Evolutionary conservation across 2,888 invertebrate species (phyloP).

Genomic region (Leptogaster cylindrica): DNA sequence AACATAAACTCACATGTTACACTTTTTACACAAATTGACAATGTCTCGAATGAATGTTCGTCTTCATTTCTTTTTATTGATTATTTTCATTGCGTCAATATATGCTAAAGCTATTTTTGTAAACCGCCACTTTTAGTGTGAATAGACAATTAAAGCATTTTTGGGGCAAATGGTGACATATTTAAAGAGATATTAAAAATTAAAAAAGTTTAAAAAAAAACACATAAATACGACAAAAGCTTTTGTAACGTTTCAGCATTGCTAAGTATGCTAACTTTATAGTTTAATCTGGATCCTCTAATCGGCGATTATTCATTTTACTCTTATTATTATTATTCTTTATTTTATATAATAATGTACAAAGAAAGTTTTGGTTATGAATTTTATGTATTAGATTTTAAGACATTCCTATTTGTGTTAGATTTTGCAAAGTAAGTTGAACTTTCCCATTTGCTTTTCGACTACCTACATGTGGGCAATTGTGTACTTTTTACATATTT

Average conservation of each 20-base stretch:
- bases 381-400: constrained; percentile 30
- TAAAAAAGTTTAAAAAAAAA: no score
- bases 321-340: constrained; percentile 9
- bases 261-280: constrained; percentile 47
- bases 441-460: constrained; percentile 36
- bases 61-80: constrained; percentile 32
- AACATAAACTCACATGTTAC: no score
- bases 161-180: constrained; percentile 45
- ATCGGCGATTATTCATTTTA: constrained; percentile 30
- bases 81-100: constrained; percentile 42
- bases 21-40: no score
- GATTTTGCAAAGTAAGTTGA: constrained; percentile 35
- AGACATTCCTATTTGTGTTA: constrained; percentile 34
- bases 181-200: constrained; percentile 19
- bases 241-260: constrained; percentile 52
- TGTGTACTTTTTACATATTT: constrained; percentile 31
- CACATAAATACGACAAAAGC: constrained; percentile 45
- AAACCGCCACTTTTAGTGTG: constrained; percentile 38
- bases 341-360: constrained; percentile 29
- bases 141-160: constrained; percentile 35
- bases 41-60: constrained; percentile 33
- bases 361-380: constrained; percentile 35
- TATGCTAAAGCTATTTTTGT: constrained; percentile 38
- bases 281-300: constrained; percentile 35
- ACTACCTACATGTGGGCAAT: constrained; percentile 37